A percentile compares a stretch with the other conserved stretches of the same genome.
Evolutionary conservation across 2,888 invertebrate species (phyloP).

Genomic region (Aphidoletes aphidimyza): DNA sequence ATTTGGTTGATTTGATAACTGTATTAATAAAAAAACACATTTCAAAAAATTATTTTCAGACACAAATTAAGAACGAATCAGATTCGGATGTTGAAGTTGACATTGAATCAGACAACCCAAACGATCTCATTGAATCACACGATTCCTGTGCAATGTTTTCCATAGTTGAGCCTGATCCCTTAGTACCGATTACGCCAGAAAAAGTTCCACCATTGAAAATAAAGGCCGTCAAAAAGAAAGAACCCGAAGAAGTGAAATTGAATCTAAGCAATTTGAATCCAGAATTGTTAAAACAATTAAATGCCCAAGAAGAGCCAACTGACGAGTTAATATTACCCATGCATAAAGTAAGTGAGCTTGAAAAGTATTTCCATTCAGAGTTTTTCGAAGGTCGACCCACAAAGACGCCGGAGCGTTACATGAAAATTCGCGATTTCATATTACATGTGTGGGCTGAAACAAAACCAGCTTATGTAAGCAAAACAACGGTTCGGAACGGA

Average conservation of each 20-base stretch:
- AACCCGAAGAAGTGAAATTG: conserved; percentile 55
- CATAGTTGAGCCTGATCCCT: background rate
- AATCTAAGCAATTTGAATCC: conserved; percentile 57
- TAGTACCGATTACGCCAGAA: background rate
- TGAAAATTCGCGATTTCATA: conserved; percentile 72
- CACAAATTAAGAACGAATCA: conserved; percentile 64
- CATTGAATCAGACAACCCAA: conserved; percentile 68
- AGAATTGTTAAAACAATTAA: conserved; percentile 59
- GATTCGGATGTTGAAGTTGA: conserved; percentile 73
- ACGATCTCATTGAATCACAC: conserved; percentile 48
- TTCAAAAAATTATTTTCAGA: conserved; percentile 26
- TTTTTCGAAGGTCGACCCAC: conserved; percentile 69
- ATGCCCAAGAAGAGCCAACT: conserved; percentile 66
- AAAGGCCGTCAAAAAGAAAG: background rate
- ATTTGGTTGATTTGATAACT: background rate
- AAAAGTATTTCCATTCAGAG: conserved; percentile 69
- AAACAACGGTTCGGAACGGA: conserved; percentile 70
- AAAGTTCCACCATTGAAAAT: conserved; percentile 29
- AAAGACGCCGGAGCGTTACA: conserved; percentile 71
- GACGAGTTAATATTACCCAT: conserved; percentile 65
- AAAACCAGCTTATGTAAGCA: conserved; percentile 71
- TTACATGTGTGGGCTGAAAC: conserved; percentile 68
- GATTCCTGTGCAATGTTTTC: conserved; percentile 10
- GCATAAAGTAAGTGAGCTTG: conserved; percentile 67
- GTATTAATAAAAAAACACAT: conserved; percentile 57